Conservation (phyloP, 2,113 vertebrate species). For the Phalacrocorax brasilianus region DNA sequence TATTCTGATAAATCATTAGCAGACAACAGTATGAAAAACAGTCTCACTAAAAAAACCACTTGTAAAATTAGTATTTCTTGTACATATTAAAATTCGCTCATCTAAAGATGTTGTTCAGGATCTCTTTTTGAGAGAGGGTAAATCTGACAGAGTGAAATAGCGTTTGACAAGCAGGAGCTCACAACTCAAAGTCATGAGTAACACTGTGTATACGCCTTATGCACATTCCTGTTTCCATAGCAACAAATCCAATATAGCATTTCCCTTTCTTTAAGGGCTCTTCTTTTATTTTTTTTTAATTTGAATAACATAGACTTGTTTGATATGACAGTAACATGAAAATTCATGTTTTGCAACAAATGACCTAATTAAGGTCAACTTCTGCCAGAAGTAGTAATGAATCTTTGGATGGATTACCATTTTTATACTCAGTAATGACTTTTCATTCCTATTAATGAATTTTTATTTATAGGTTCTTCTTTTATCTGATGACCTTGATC, state of each 20-base stretch:
- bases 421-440: not conserved
- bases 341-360: slow-evolving; percentile 12
- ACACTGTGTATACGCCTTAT: not conserved
- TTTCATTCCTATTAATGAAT: slow-evolving; percentile 26
- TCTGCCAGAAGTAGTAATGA: not conserved
- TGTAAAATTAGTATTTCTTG: slow-evolving; percentile 19
- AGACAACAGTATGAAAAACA: not conserved
- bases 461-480: slow-evolving; percentile 53
- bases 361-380: slow-evolving; percentile 1
- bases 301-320: not conserved
- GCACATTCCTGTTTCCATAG: slow-evolving; percentile 40
- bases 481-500: slow-evolving; percentile 37
- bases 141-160: slow-evolving; percentile 25
- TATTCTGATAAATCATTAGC: not conserved
- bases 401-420: not conserved
- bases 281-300: not conserved
- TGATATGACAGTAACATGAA: slow-evolving; percentile 2
- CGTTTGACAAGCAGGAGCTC: not conserved
- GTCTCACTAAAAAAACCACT: not conserved
- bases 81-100: not conserved
- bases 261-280: not conserved
- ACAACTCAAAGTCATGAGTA: not conserved
- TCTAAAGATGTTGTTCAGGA: not conserved
- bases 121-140: not conserved
- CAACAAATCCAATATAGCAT: slow-evolving; percentile 14